Evolutionary conservation across 2,888 invertebrate species (phyloP), one percentile per base, ranked within the genome.

Genomic region (Callyntrura guangdongensis): DNA sequence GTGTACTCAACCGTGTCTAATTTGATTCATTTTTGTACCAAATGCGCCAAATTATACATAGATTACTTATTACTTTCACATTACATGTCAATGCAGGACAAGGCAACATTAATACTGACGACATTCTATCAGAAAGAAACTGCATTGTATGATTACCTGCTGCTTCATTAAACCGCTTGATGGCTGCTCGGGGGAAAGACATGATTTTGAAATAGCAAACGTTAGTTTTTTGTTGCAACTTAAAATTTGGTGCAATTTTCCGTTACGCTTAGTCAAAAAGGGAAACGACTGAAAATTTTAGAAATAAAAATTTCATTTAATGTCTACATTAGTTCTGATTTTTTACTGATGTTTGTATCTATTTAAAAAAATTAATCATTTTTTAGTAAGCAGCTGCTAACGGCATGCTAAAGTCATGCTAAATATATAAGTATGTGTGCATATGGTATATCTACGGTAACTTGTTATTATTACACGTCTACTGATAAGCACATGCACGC

Each of bases 81-180:
- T 53, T 53, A 53, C 47, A 47, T 47, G 47, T 47, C 47, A 47
- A 47, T 11, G 11, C n/a, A n/a, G n/a, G n/a, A n/a, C n/a, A n/a
- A n/a, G n/a, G n/a, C 47, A 47, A 8, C 11, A 47, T 47, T 5
- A 47, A 11, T 8, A 11, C 47, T 53, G 53, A 53, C 9, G 14
- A 53, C 14, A 72, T 36, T 22, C 36, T 36, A 36, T 4, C 6
- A 36, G 36, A 36, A 36, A 36, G 36, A 2, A 4, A 36, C 6
- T 36, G 36, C 36, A 6, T 36, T 6, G n/a, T n/a, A n/a, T 45
- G 9, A 5, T 11, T 86, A 92, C 91, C 89, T 72, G 83, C n/a
- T 11, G 22, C 27, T 64, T 91, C 92, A 85, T 92, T 92, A 25
- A 92, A 92, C 0, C 91, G 89, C 53, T 59, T 74, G 0, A 91